Percentiles rank a stretch among this genome's conserved stretches.
phyloP scores from a whole-genome alignment of 2,888 invertebrate genomes.

The Matsumyia berberina region DNA sequence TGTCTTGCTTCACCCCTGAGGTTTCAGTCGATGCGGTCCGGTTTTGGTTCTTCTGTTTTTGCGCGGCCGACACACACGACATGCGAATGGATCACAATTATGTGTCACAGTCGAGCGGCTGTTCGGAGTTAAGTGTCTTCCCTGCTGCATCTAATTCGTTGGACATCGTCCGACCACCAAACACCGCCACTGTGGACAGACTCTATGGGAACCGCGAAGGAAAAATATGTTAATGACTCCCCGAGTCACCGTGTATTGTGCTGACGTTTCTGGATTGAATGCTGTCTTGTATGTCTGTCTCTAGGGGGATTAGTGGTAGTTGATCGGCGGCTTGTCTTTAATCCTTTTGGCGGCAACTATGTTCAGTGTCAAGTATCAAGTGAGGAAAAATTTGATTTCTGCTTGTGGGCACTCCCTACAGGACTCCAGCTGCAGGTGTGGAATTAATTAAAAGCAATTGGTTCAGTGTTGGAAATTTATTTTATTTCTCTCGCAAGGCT shows the following conservation, averaged over 20 bases:
- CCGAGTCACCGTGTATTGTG: conserved; percentile 35
- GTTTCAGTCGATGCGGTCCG: conserved; percentile 14
- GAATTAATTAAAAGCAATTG: background rate
- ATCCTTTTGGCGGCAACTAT: conserved; percentile 56
- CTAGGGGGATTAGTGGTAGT: conserved; percentile 42
- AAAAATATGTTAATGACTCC: conserved; percentile 71
- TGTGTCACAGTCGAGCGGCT: conserved; percentile 71
- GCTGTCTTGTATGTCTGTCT: conserved; percentile 56
- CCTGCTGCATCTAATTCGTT: conserved; percentile 59
- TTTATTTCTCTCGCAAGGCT: conserved; percentile 4
- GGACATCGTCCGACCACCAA: conserved; percentile 28
- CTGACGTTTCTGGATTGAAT: conserved; percentile 71
- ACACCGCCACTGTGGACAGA: background rate
- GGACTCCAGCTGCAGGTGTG: conserved; percentile 27
- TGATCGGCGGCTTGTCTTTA: conserved; percentile 58
- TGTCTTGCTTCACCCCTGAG: conserved; percentile 59
- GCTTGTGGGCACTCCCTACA: conserved; percentile 5
- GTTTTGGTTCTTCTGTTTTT: conserved; percentile 13
- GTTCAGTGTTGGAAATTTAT: conserved; percentile 8
- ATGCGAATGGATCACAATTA: conserved; percentile 67
- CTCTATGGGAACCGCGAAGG: conserved; percentile 63
- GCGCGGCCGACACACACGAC: conserved; percentile 21
- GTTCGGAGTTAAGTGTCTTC: conserved; percentile 65
- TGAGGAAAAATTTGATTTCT: conserved; percentile 63
- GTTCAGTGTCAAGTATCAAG: conserved; percentile 30